Evolutionary conservation across 2,797 vertebrate genomes (phyloP).

Genomic region (Parotocinclus haroldoi): DNA sequence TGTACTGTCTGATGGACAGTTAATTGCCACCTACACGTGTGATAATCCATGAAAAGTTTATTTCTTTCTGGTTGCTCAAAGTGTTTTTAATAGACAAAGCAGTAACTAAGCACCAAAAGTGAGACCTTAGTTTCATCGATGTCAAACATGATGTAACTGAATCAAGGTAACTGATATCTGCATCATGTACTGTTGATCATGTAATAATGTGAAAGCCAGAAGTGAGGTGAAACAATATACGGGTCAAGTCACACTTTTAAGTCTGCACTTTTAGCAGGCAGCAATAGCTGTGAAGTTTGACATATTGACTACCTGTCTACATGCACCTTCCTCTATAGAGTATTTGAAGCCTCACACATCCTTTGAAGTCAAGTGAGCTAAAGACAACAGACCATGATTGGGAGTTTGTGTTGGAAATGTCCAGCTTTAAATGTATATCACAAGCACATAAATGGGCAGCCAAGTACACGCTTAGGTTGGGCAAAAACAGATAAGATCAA

Average conservation of each 20-base stretch:
- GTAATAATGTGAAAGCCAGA: slow-evolving; percentile 10
- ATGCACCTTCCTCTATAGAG: not conserved
- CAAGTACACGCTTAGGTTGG: slow-evolving; percentile 5
- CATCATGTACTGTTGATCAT: no score
- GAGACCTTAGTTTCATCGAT: not conserved
- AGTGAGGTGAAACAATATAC: not conserved
- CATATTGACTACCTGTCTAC: slow-evolving; percentile 26
- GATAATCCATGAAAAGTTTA: no score
- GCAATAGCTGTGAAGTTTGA: slow-evolving; percentile 9
- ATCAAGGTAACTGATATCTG: not conserved
- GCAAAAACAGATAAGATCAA: slow-evolving; percentile 16
- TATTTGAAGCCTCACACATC: slow-evolving; percentile 15
- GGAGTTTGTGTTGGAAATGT: slow-evolving; percentile 24
- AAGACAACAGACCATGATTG: slow-evolving; percentile 32
- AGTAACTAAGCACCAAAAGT: not conserved
- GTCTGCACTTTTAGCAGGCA: not conserved
- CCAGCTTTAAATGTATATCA: not conserved
- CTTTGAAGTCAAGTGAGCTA: slow-evolving; percentile 26
- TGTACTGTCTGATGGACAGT: no score
- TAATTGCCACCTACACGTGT: no score
- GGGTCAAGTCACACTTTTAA: slow-evolving; percentile 19
- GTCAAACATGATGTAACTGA: not conserved
- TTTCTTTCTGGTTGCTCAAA: no score
- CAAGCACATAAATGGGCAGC: slow-evolving; percentile 2
- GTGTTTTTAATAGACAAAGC: no score